phyloP scores from a whole-genome alignment of 2,888 invertebrate genomes.

The Onchidella celtica region DNA sequence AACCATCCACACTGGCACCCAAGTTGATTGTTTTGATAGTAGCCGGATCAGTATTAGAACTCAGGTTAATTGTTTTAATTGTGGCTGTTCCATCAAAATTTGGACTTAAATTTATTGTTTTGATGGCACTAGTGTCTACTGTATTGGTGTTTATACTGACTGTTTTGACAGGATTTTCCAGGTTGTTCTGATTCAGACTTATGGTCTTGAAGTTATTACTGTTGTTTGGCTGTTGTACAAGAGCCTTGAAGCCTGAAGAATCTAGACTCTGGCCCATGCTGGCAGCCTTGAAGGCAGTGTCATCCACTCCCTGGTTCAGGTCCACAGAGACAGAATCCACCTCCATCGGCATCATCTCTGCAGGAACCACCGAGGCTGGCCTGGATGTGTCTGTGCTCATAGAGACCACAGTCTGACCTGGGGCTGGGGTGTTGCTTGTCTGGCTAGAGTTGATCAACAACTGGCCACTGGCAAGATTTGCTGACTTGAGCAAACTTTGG shows the following conservation, averaged over 20 bases:
- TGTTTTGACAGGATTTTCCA: slow-evolving; percentile 23
- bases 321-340: slow-evolving; percentile 64
- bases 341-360: slow-evolving; percentile 74
- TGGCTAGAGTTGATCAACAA: slow-evolving; percentile 20
- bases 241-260: slow-evolving; percentile 16
- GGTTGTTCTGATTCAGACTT: slow-evolving; percentile 36
- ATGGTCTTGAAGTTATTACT: slow-evolving; percentile 16
- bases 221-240: slow-evolving; percentile 34
- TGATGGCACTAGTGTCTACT: slow-evolving; percentile 21
- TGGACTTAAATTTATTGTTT: slow-evolving; percentile 40
- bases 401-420: slow-evolving; percentile 51
- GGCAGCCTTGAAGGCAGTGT: slow-evolving; percentile 57
- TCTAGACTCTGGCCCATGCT: slow-evolving; percentile 54
- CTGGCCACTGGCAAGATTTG: slow-evolving; percentile 12
- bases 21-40: slow-evolving; percentile 49
- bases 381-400: slow-evolving; percentile 73
- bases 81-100: slow-evolving; percentile 24
- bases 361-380: slow-evolving; percentile 74
- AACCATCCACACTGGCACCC: slow-evolving; percentile 35
- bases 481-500: slow-evolving; percentile 14
- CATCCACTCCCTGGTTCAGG: slow-evolving; percentile 54
- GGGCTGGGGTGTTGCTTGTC: background rate
- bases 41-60: slow-evolving; percentile 14
- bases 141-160: slow-evolving; percentile 13
- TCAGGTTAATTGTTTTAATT: slow-evolving; percentile 37